Evolutionary conservation across 2,797 vertebrate genomes (phyloP).

Genomic region (Galagoides demidoff): DNA sequence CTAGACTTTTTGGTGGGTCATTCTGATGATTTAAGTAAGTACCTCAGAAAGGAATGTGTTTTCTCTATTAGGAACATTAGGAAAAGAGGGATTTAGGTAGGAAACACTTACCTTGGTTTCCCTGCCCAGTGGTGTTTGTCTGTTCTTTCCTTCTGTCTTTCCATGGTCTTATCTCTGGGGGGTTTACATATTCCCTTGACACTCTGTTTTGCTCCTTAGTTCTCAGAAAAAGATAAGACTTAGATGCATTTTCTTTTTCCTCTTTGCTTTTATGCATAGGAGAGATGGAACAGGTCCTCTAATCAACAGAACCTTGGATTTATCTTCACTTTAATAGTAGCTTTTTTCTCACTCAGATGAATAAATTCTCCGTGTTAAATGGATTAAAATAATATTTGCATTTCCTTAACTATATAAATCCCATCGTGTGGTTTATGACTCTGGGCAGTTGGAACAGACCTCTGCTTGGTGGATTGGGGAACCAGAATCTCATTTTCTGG

Average conservation of each 20-base stretch:
- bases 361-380: background rate
- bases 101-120: conserved; percentile 15
- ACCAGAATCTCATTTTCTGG: background rate
- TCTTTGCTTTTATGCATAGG: conserved; percentile 34
- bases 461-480: background rate
- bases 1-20: background rate
- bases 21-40: conserved; percentile 4
- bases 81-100: background rate
- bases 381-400: background rate
- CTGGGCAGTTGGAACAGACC: conserved; percentile 25
- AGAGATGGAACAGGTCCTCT: background rate
- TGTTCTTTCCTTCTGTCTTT: background rate
- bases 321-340: conserved; percentile 38
- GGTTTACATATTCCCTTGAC: conserved; percentile 39
- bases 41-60: conserved; percentile 8
- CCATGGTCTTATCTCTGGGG: conserved; percentile 27
- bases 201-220: conserved; percentile 50
- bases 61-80: background rate
- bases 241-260: conserved; percentile 26
- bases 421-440: background rate
- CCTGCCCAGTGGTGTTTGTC: background rate
- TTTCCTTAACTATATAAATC: conserved; percentile 46
- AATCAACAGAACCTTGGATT: conserved; percentile 32
- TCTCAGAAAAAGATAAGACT: conserved; percentile 10
- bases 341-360: conserved; percentile 36